Evolutionary conservation across 1,140 invertebrate genomes (phyloP), one percentile per base, ranked within the genome.

Genomic region (Drosophila ambigua): DNA sequence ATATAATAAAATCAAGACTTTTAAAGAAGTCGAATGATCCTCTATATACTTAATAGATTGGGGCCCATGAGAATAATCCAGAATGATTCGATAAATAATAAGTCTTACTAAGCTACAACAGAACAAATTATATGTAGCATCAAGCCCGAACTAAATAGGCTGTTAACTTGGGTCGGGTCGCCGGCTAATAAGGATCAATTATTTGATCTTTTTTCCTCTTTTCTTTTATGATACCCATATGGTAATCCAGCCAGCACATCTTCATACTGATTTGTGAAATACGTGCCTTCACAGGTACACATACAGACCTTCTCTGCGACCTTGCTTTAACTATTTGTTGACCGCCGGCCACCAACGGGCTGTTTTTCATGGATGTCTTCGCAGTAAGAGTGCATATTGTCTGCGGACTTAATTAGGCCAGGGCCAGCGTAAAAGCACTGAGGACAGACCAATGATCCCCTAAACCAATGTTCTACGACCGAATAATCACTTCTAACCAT

Each of bases 311-410:
- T 77, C 55, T 20, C 35, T 24, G 13, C 28, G 24, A 35, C 51
- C 72, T 64, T 58, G 24, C 39, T 60, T 64, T 57, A 68, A 84
- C 46, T 75, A 58, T 84, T 84, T 85, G 80, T 85, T 84, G 77
- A 69, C 83, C 67, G 58, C 43, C 35, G 66, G 66, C 44, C 24
- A 43, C 50, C 45, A 28, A 53, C 11, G 43, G 50, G 8, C 48
- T 20, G 20, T 20, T 20, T 58, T 28, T 59, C 26, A 51, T 55
- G 46, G 51, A 71, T 58, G 50, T 39, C 24, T 85, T 85, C 78
- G 24, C n/a, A 51, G 74, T 77, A 85, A 46, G 23, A 53, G 31
- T 13, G 31, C 65, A 60, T 48, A 62, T 62, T 63, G 46, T 55
- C 20, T 26, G 67, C 51, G 58, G 31, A 35, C 48, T 44, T 88